Conservation (phyloP, 2,113 vertebrate genomes). For the Caranx ignobilis region DNA sequence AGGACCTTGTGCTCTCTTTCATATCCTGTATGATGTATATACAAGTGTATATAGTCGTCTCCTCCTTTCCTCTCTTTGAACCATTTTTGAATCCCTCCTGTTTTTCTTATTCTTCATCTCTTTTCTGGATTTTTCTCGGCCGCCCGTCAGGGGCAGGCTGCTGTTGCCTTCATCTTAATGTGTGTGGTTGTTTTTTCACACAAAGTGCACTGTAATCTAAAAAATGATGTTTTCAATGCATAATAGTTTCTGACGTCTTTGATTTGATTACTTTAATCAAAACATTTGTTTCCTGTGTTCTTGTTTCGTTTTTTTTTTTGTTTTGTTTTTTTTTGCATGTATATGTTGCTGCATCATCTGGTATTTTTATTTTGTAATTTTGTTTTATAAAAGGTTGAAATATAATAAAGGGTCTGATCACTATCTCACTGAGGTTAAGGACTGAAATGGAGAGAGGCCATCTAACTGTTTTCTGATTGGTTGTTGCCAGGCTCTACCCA, state of each 20-base stretch:
- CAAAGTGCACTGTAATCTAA: slow-evolving; percentile 85
- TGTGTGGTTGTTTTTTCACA: slow-evolving; percentile 73
- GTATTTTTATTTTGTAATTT: slow-evolving; percentile 70
- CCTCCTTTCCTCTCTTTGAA: slow-evolving; percentile 32
- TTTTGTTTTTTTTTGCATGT: slow-evolving; percentile 75
- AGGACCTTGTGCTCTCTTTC: slow-evolving; percentile 68
- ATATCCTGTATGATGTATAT: slow-evolving; percentile 83
- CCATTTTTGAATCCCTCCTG: slow-evolving; percentile 31
- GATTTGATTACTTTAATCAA: slow-evolving; percentile 71
- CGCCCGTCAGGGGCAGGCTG: slow-evolving; percentile 53
- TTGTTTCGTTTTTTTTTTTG: slow-evolving; percentile 19
- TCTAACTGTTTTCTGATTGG: slow-evolving; percentile 32
- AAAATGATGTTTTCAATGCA: slow-evolving; percentile 54
- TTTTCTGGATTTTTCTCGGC: slow-evolving; percentile 28
- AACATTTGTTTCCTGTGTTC: slow-evolving; percentile 63
- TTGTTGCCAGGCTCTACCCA: slow-evolving; percentile 41
- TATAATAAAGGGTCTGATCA: slow-evolving; percentile 78
- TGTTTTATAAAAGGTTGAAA: slow-evolving; percentile 71
- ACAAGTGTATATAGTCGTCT: slow-evolving; percentile 80
- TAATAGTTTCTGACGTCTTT: slow-evolving; percentile 54
- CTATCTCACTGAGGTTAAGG: slow-evolving; percentile 65
- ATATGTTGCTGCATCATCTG: slow-evolving; percentile 67
- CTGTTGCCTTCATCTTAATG: slow-evolving; percentile 80
- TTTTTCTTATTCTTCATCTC: not conserved
- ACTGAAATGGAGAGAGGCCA: slow-evolving; percentile 57